Evolutionary conservation across 2,113 vertebrate genomes (phyloP).

Genomic region (Psittacara wagleri): DNA sequence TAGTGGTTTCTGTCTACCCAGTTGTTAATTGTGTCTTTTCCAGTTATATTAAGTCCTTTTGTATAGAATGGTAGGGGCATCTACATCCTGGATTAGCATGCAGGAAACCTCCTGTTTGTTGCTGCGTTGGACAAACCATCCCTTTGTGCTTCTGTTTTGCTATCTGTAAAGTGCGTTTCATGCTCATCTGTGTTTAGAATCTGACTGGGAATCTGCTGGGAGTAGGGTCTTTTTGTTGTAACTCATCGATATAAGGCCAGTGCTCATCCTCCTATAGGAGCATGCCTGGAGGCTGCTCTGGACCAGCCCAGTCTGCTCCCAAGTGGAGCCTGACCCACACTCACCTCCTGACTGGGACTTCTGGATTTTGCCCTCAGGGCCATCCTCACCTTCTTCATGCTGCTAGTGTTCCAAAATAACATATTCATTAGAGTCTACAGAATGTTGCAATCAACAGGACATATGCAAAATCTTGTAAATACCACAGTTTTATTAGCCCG

Average conservation of each 20-base stretch:
- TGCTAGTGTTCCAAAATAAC: background rate
- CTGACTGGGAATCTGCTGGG: background rate
- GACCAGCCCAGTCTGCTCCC: background rate
- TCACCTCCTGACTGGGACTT: background rate
- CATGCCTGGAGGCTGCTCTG: background rate
- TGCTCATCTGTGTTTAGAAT: background rate
- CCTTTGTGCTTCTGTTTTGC: background rate
- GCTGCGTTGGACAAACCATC: fast-evolving
- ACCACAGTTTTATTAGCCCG: background rate
- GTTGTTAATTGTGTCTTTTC: background rate
- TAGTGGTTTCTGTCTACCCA: background rate
- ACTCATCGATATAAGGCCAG: background rate
- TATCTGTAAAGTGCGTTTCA: background rate
- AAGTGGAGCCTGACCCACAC: background rate
- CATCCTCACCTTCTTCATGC: background rate
- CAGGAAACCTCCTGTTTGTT: background rate
- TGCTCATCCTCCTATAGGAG: background rate
- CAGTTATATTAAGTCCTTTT: background rate
- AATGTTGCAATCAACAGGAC: background rate
- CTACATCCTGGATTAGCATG: background rate
- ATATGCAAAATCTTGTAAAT: background rate
- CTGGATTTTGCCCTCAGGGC: background rate
- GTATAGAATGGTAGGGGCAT: background rate
- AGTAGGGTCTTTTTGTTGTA: background rate
- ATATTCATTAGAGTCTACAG: background rate